phyloP scores from a whole-genome alignment of 2,888 invertebrate genomes.

The Nemotelus pantherinus region DNA sequence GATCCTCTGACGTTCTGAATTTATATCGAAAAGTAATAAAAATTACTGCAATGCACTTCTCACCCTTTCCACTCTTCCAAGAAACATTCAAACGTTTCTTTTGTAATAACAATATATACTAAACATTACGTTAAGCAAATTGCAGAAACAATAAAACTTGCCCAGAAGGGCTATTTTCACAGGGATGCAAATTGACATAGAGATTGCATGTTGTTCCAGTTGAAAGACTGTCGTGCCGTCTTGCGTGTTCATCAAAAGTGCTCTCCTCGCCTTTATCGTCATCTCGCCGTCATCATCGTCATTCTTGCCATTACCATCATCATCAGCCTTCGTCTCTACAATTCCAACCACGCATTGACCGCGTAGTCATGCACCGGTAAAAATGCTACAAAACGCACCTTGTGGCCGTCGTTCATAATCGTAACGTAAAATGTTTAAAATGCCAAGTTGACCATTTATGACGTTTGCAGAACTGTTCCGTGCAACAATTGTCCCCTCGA shows the following conservation, averaged over 20 bases:
- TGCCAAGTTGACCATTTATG: constrained; percentile 32
- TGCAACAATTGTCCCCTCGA: constrained; percentile 4
- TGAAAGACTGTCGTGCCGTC: constrained; percentile 46
- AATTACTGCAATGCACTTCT: neutral
- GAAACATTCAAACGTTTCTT: neutral
- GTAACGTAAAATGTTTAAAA: constrained; percentile 21
- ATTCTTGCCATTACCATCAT: constrained; percentile 1
- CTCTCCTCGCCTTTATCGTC: constrained; percentile 3
- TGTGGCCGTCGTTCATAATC: constrained; percentile 9
- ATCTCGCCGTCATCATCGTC: constrained; percentile 19
- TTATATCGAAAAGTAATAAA: no score
- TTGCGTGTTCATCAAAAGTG: constrained; percentile 50
- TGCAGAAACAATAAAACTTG: neutral
- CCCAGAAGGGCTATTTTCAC: constrained; percentile 24
- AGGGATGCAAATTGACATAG: constrained; percentile 23
- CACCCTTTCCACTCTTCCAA: neutral
- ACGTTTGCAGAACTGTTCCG: neutral
- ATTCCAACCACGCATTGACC: neutral
- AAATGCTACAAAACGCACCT: constrained; percentile 32
- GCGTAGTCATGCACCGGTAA: neutral
- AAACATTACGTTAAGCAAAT: neutral
- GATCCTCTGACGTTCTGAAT: no score
- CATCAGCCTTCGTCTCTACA: neutral
- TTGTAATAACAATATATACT: neutral
- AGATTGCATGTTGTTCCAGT: constrained; percentile 51